Percentiles rank a stretch among this genome's conserved stretches.
Evolutionary conservation across 2,797 vertebrate genomes (phyloP).

Genomic region (Takifugu ocellatus): DNA sequence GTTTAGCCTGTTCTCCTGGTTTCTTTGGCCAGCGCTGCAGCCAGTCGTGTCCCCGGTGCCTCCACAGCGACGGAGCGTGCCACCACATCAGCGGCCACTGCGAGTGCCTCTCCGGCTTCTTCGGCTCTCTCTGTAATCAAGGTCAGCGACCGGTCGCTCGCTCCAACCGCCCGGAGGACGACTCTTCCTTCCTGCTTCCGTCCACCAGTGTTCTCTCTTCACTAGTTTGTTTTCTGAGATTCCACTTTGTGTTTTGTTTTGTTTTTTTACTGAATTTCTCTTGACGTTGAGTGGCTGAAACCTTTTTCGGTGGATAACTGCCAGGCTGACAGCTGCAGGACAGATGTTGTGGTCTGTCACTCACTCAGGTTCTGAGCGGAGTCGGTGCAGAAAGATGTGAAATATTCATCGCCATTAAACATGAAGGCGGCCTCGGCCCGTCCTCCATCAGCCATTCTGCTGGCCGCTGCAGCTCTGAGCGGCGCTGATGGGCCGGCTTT

Average conservation of each 20-base stretch:
- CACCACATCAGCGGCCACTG: slow-evolving; percentile 86
- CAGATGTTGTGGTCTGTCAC: slow-evolving; percentile 30
- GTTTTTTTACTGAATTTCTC: too few species aligned
- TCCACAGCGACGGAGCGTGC: slow-evolving; percentile 83
- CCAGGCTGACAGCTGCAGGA: background rate
- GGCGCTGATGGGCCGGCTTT: background rate
- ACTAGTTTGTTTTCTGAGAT: background rate
- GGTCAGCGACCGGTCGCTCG: slow-evolving; percentile 65
- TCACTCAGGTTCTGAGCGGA: slow-evolving; percentile 58
- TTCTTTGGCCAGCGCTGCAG: slow-evolving; percentile 83
- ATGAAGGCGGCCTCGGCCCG: slow-evolving; percentile 58
- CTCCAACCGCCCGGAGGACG: too few species aligned
- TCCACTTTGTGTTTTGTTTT: too few species aligned
- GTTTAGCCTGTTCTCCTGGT: slow-evolving; percentile 84
- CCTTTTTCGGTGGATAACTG: too few species aligned
- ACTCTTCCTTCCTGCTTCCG: background rate
- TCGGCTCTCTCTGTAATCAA: slow-evolving; percentile 87
- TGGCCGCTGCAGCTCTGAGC: slow-evolving; percentile 12
- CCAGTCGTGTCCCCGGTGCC: slow-evolving; percentile 83
- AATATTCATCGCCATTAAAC: slow-evolving; percentile 76
- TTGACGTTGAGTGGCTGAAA: too few species aligned
- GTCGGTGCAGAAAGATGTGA: slow-evolving; percentile 56
- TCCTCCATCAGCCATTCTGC: slow-evolving; percentile 56
- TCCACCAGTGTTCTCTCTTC: background rate
- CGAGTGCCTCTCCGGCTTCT: slow-evolving; percentile 86